These are phyloP conservation scores for Watsonalla cultraria DNA, from an alignment of 2,888 invertebrate genomes.

Conservation along the genomic window DNA sequence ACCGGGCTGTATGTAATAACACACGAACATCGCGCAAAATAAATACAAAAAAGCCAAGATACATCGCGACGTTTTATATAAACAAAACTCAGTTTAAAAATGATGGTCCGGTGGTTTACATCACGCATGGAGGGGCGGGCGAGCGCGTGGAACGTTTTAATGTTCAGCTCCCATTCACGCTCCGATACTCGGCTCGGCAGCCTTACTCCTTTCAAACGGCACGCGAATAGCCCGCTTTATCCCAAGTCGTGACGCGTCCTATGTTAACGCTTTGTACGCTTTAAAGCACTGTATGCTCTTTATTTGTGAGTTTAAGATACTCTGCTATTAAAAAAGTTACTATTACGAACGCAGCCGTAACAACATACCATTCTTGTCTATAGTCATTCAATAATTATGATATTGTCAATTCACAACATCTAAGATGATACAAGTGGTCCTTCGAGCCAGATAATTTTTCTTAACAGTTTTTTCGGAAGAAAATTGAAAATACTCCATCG, in stretches of 20 bases:
- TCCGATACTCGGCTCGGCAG: slow-evolving; percentile 37
- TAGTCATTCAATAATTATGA: too few relatives aligned
- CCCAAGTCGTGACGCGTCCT: slow-evolving; percentile 29
- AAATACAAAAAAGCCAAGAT: slow-evolving; percentile 30
- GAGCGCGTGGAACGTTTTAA: slow-evolving; percentile 69
- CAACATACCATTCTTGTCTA: too few relatives aligned
- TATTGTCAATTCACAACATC: too few relatives aligned
- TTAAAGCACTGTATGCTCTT: slow-evolving; percentile 21
- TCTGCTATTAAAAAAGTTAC: slow-evolving; percentile 54
- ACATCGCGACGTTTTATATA: slow-evolving; percentile 43
- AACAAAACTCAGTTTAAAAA: slow-evolving; percentile 60
- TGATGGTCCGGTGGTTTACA: slow-evolving; percentile 48
- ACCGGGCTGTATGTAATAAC: slow-evolving; percentile 17
- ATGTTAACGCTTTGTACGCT: slow-evolving; percentile 25
- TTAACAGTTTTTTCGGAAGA: slow-evolving; percentile 40
- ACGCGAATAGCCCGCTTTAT: slow-evolving; percentile 43
- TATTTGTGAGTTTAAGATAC: slow-evolving; percentile 35
- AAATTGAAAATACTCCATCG: slow-evolving; percentile 57
- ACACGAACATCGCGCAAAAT: slow-evolving; percentile 14
- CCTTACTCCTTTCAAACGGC: slow-evolving; percentile 54
- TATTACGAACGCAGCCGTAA: too few relatives aligned
- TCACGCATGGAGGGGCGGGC: slow-evolving; percentile 48
- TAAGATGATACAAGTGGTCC: too few relatives aligned
- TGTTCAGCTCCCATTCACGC: slow-evolving; percentile 47
- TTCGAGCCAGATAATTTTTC: too few relatives aligned